Conservation (phyloP, 2,888 invertebrate species). For the Trypoxylon attenuatum region DNA sequence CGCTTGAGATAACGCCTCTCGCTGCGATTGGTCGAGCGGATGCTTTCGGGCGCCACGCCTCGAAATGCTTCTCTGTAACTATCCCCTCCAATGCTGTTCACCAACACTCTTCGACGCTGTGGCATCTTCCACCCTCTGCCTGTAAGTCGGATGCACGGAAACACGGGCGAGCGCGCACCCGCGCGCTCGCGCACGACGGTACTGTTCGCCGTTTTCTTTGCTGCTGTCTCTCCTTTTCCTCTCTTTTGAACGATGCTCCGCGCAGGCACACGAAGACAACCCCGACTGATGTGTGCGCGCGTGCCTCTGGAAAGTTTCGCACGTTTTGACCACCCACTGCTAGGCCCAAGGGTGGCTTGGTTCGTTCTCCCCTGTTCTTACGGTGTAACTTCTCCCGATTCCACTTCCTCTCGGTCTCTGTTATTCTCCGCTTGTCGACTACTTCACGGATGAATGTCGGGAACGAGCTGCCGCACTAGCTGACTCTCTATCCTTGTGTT, state of each 20-base stretch:
- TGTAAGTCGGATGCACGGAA: background rate
- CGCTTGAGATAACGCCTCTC: conserved; percentile 52
- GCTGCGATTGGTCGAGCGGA: conserved; percentile 52
- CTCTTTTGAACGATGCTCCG: background rate
- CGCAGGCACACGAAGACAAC: background rate
- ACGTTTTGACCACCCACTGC: conserved; percentile 7
- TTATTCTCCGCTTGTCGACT: background rate
- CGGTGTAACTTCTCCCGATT: conserved; percentile 7
- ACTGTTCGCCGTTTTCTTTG: background rate
- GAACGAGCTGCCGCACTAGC: too few species aligned
- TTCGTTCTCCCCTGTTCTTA: conserved; percentile 19
- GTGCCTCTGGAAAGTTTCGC: too few species aligned
- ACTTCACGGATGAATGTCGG: too few species aligned
- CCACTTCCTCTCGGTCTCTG: conserved; percentile 10
- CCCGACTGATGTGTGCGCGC: too few species aligned
- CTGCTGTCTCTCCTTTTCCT: background rate
- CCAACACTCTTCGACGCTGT: background rate
- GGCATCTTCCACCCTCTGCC: conserved; percentile 21
- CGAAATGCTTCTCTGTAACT: conserved; percentile 31
- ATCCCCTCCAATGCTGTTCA: conserved; percentile 41
- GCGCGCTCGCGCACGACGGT: background rate
- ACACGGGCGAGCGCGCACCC: background rate
- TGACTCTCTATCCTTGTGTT: too few species aligned
- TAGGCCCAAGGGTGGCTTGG: conserved; percentile 17
- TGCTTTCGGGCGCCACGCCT: conserved; percentile 50